Base-by-base conservation (phyloP, 30 jellyfish, hydroid and myxozoan genomes). In the Mastigias papua region DNA sequence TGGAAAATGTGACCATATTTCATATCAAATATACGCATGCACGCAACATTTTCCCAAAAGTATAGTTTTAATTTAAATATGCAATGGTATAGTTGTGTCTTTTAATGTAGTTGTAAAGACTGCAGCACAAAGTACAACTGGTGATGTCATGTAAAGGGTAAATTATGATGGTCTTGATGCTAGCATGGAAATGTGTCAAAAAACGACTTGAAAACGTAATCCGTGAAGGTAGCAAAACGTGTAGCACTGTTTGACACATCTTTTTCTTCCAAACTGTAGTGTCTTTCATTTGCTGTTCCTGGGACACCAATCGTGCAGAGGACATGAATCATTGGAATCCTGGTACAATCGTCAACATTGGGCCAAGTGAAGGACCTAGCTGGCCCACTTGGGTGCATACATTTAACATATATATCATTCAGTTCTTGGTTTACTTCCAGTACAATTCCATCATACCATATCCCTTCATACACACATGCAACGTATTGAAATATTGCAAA, bases 311-410 rank as follows among this genome's bases (percentile, higher is more conserved):
- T 69, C 69, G 9, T 69, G 20, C 81, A 69, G 51, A 69, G 9
- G 81, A 23, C 81, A 69, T 10, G 81, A 34, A 69, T 69, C 81
- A 69, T 69, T 21, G 20, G 68, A 69, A 69, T 34, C 81, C 81
- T 9, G 81, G 48, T 69, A 23, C 9, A 69, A 34, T 69, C 81
- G 13, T 69, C 81, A 29, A 69, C 68, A 69, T 34, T 69, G 50
- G 69, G 81, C 81, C 68, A 69, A 69, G 15, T 29, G 21, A 69
- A 69, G 29, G 69, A 69, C 10, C 68, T 69, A 9, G 81, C 81
- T 69, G 81, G 81, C 21, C 81, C 81, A 7, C 35, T 69, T 69
- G 68, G 81, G 58, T 69, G 81, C 69, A 69, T 69, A 69, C 13
- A 69, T 69, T 69, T 29, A n/a, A 10, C 50, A 69, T 69, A 69